phyloP scores from a whole-genome alignment of 2,888 invertebrate genomes.

The Orthonychiurus folsomi region DNA sequence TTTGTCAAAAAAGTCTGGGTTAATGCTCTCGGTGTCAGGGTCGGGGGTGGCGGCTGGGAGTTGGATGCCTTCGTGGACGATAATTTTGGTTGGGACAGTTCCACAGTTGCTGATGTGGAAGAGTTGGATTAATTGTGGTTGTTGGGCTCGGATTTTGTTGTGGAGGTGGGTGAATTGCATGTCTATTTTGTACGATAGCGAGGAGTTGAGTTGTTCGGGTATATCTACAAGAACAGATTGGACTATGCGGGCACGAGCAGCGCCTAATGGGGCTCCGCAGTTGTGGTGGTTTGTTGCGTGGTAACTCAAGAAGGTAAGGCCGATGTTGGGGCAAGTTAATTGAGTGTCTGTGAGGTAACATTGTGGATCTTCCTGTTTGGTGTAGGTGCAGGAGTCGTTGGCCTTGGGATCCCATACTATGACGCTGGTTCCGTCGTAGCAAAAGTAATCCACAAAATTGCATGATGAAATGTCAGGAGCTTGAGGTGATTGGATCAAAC shows the following conservation, averaged over 20 bases:
- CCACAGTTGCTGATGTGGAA: background rate
- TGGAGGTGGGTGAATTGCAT: background rate
- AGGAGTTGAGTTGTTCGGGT: background rate
- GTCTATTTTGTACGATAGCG: background rate
- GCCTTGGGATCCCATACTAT: background rate
- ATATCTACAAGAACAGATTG: background rate
- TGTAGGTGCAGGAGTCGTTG: background rate
- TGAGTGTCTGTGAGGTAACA: background rate
- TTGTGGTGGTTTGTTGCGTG: background rate
- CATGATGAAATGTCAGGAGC: background rate
- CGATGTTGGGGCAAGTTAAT: background rate
- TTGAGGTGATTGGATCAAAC: background rate
- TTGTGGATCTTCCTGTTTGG: background rate
- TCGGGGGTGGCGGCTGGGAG: background rate
- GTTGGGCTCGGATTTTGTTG: background rate
- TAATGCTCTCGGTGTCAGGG: background rate
- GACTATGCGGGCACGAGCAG: background rate
- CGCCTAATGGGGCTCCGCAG: background rate
- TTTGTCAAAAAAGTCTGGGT: background rate
- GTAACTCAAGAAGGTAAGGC: background rate
- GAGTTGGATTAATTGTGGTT: background rate
- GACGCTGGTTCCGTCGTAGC: background rate
- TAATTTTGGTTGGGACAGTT: background rate
- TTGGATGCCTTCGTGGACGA: too few species aligned
- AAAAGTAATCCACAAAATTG: background rate